These are phyloP conservation scores for Salvator merianae DNA, from an alignment of 2,113 vertebrate species.

Conservation along the genomic window DNA sequence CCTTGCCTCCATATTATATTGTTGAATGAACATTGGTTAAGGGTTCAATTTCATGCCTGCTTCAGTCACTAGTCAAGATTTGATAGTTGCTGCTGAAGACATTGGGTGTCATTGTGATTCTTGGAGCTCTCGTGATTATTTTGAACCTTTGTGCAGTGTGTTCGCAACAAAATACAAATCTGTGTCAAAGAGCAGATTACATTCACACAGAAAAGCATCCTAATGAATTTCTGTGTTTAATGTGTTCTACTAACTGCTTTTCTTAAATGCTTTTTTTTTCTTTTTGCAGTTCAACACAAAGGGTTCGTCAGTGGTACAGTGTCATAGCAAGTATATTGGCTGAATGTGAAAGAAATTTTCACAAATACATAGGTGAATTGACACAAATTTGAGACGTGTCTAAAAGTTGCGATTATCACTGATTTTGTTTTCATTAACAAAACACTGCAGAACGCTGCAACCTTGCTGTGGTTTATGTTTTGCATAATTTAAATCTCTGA, in stretches of 20 bases:
- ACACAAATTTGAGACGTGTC: background rate
- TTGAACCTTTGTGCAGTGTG: background rate
- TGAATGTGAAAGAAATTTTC: conserved; percentile 14
- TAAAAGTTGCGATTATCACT: background rate
- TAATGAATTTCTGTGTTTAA: background rate
- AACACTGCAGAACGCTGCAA: background rate
- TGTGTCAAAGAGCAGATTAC: background rate
- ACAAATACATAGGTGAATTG: background rate
- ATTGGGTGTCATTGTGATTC: background rate
- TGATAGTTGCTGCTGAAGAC: background rate
- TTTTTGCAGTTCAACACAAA: background rate
- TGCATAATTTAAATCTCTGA: background rate
- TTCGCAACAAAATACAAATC: background rate
- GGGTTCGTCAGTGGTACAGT: background rate
- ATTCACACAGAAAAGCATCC: background rate
- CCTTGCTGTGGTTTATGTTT: background rate
- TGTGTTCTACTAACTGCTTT: background rate
- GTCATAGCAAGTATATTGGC: background rate
- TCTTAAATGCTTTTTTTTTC: background rate
- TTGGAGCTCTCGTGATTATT: background rate
- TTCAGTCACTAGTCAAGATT: background rate
- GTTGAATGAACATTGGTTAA: background rate
- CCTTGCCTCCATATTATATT: background rate
- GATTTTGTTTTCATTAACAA: background rate
- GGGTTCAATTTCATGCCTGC: background rate